phyloP scores from a whole-genome alignment of 2,888 invertebrate species.

The Temnothorax rugatulus region DNA sequence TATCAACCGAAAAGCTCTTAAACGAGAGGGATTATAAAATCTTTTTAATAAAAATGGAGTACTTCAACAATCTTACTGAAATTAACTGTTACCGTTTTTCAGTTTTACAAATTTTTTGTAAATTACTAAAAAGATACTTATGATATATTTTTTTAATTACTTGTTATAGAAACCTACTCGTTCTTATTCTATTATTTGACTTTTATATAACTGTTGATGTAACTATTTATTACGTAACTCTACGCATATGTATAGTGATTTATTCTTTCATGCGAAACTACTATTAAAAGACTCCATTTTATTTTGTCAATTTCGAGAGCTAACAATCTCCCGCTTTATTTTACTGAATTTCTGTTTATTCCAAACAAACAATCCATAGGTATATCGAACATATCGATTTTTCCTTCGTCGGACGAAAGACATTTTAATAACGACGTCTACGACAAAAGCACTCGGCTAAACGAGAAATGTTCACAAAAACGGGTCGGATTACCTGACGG shows the following conservation, averaged over 20 bases:
- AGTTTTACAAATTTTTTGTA: not conserved
- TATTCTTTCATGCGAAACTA: not conserved
- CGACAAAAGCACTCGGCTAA: conserved; percentile 61
- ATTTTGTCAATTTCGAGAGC: not conserved
- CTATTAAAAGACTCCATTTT: not conserved
- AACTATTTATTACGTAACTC: not conserved
- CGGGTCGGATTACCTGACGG: conserved; percentile 57
- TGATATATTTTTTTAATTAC: not conserved
- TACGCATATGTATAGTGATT: not conserved
- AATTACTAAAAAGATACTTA: not conserved
- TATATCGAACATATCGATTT: conserved; percentile 40
- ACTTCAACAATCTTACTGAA: not conserved
- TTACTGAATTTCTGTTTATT: not conserved
- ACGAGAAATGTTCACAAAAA: conserved; percentile 60
- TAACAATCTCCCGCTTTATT: not conserved
- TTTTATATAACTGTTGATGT: not conserved
- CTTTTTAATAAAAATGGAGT: not conserved
- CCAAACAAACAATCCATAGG: not conserved
- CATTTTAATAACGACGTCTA: conserved; percentile 61
- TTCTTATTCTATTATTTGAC: not conserved
- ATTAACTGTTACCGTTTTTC: not conserved
- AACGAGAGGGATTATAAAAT: not conserved
- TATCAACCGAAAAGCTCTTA: not conserved
- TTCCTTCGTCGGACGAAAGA: conserved; percentile 3
- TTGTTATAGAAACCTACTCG: not conserved